Base-by-base conservation (phyloP, 2,113 vertebrate species). In the Anser brachyrhynchus region DNA sequence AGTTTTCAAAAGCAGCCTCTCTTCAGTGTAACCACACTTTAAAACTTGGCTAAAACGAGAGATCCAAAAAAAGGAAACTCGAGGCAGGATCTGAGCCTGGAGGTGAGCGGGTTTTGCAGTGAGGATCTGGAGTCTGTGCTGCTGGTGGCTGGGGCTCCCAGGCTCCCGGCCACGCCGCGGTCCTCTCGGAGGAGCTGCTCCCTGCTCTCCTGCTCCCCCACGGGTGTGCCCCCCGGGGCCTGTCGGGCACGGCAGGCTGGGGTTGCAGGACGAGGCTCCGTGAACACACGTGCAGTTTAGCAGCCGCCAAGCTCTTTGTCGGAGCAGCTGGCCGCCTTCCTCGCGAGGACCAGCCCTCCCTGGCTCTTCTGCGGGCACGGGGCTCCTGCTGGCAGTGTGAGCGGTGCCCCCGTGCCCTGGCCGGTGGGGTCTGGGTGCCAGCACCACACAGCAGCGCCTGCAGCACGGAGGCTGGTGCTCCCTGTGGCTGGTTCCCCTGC, bases 261-360 rank as follows among this genome's bases (percentile, higher is more conserved):
- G 71, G 37, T 19, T 9, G 2, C 0, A 0, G 41, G 67, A 4
- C 0, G 2, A 1, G 0, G 5, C 54, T 10, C 6, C 1, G 12
- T 29, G 46, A 39, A n/a, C 0, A 0, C 43, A 11, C 1, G 4
- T 19, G 26, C 20, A 11, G 12, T 43, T 19, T 2, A 2, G 83
- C 59, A 37, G n/a, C 62, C 26, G 22, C 13, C 41, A 10, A n/a
- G 25, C 5, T 29, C 28, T 14, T 23, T 16, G 52, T 80, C 15
- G 2, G 5, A 23, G 49, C 61, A 33, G 44, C 81, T 87, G 13
- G 5, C 10, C 7, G 21, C 29, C n/a, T 65, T 43, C 69, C 70
- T 21, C 44, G 52, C 9, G 33, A 26, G 1, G 4, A 11, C 15
- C 0, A 0, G n/a, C 58, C 84, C 62, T 41, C 25, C 77, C 57